Evolutionary conservation across 2,113 vertebrate species (phyloP).

Genomic region (Datnioides undecimradiatus): DNA sequence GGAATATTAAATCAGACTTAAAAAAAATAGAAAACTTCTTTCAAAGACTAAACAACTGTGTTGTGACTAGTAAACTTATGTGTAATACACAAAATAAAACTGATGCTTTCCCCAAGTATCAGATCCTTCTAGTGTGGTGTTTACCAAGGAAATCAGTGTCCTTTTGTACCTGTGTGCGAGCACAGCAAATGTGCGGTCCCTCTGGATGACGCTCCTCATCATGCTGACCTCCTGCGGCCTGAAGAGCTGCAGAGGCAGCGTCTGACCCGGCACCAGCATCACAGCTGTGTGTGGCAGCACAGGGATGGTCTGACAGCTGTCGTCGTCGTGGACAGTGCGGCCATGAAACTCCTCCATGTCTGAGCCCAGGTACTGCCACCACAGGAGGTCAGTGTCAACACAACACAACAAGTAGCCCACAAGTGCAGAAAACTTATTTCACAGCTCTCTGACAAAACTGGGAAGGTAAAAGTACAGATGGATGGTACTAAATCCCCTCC

Average conservation of each 20-base stretch:
- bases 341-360: constrained; percentile 99
- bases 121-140: background rate
- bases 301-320: constrained; percentile 94
- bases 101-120: background rate
- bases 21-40: too few species aligned
- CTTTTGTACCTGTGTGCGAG: constrained; percentile 92
- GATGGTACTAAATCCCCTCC: background rate
- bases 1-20: background rate
- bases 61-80: background rate
- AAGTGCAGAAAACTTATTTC: background rate
- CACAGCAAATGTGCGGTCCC: constrained; percentile 96
- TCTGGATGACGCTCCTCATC: constrained; percentile 95
- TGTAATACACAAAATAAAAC: background rate
- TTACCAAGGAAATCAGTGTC: background rate
- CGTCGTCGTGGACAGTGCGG: constrained; percentile 93
- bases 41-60: too few species aligned
- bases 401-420: background rate
- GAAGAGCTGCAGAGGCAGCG: constrained; percentile 94
- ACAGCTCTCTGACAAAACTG: background rate
- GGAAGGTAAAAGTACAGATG: background rate
- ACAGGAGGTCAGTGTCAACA: constrained; percentile 25
- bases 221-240: constrained; percentile 97
- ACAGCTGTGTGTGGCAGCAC: constrained; percentile 92
- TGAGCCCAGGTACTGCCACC: constrained; percentile 91
- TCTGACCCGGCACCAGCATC: constrained; percentile 97